Conservation (phyloP, 2,888 invertebrate genomes). For the Phragmatobia fuliginosa region DNA sequence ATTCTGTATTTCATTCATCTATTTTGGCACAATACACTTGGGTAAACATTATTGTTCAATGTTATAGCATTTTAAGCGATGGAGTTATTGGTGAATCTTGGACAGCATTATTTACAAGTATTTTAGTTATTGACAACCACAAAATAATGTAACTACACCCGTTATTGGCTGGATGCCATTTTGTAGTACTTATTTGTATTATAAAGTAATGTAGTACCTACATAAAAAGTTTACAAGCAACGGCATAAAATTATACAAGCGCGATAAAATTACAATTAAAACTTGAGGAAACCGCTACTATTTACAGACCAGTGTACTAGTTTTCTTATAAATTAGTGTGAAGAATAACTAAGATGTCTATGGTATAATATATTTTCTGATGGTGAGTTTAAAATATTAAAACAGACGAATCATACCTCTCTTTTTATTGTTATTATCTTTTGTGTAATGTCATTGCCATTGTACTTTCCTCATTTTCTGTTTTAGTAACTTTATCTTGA, state of each 20-base stretch:
- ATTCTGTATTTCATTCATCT: too few relatives aligned
- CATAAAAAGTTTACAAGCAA: slow-evolving; percentile 1
- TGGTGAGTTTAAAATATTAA: neutral
- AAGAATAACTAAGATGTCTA: neutral
- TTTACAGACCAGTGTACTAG: neutral
- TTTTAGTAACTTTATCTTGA: neutral
- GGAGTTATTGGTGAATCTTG: neutral
- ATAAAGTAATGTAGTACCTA: neutral
- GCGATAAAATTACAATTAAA: neutral
- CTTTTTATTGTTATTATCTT: too few relatives aligned
- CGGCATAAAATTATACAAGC: neutral
- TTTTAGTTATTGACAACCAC: neutral
- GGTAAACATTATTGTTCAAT: too few relatives aligned
- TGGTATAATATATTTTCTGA: neutral
- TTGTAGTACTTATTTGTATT: neutral
- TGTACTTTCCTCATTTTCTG: neutral
- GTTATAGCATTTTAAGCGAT: too few relatives aligned
- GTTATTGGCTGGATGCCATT: neutral
- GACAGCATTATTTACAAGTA: neutral
- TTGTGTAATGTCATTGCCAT: neutral
- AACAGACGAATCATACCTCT: too few relatives aligned
- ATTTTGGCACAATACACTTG: too few relatives aligned
- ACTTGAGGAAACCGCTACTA: neutral
- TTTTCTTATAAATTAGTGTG: neutral
- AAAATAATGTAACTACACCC: neutral